phyloP scores from a whole-genome alignment of 2,888 invertebrate species.

The Apomyelois bistriatella region DNA sequence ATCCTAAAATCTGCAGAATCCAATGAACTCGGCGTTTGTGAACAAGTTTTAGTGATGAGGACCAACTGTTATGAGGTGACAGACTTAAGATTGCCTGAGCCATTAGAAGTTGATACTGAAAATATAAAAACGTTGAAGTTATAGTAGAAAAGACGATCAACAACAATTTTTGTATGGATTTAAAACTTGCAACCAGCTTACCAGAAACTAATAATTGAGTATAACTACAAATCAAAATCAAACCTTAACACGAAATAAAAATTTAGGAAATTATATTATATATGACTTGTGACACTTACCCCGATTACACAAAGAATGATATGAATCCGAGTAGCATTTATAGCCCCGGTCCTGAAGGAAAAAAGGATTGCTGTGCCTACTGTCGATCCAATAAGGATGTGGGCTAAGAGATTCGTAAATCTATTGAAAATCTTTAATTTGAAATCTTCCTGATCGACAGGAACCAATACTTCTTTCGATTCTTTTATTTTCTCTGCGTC shows the following conservation, averaged over 20 bases:
- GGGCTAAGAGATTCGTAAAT: slow-evolving; percentile 40
- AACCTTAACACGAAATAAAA: too few species aligned
- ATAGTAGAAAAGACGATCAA: too few species aligned
- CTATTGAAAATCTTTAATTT: slow-evolving; percentile 40
- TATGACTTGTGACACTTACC: slow-evolving; percentile 50
- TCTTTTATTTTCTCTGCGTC: background rate
- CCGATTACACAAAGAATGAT: slow-evolving; percentile 54
- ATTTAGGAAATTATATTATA: too few species aligned
- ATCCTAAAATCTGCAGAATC: slow-evolving; percentile 32
- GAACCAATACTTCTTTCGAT: background rate
- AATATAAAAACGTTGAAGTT: slow-evolving; percentile 17
- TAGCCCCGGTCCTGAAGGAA: slow-evolving; percentile 40
- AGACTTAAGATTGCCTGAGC: slow-evolving; percentile 34
- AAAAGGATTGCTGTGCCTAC: slow-evolving; percentile 39
- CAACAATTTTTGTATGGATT: too few species aligned
- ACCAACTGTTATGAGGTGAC: slow-evolving; percentile 29
- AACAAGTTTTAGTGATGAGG: slow-evolving; percentile 19
- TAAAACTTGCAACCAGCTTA: too few species aligned
- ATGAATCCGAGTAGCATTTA: slow-evolving; percentile 40
- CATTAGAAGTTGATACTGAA: slow-evolving; percentile 42
- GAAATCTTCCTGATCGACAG: background rate
- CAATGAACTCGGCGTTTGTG: slow-evolving; percentile 31
- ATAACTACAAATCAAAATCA: too few species aligned
- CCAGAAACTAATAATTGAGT: too few species aligned
- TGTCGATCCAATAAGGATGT: slow-evolving; percentile 45